phyloP scores from a whole-genome alignment of 2,113 vertebrate species.

The Nothoprocta perdicaria region DNA sequence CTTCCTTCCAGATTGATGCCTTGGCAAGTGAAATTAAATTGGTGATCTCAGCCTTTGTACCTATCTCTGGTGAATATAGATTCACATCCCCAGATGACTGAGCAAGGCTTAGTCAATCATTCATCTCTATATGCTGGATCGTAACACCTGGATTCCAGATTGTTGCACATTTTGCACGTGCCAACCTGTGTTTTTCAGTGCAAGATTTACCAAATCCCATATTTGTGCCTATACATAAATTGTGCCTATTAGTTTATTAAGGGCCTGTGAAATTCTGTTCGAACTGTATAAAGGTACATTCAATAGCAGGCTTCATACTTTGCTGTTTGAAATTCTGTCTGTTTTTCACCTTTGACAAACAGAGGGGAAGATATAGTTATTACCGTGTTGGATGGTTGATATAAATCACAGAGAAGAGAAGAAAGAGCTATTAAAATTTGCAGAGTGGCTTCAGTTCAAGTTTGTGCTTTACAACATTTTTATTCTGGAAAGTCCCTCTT shows the following conservation, averaged over 20 bases:
- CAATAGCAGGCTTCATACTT: background rate
- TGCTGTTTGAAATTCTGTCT: background rate
- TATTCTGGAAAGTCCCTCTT: background rate
- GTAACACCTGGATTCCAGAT: conserved; percentile 43
- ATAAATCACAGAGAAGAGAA: background rate
- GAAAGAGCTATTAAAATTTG: background rate
- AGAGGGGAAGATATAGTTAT: background rate
- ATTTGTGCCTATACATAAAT: background rate
- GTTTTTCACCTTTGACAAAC: background rate
- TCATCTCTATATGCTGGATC: background rate
- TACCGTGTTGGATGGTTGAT: background rate
- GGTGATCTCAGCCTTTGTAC: conserved; percentile 53
- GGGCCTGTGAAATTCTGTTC: background rate
- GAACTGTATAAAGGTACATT: background rate
- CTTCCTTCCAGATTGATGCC: conserved; percentile 64
- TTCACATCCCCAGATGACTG: background rate
- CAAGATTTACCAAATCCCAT: background rate
- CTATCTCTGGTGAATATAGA: conserved; percentile 27
- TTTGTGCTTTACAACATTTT: background rate
- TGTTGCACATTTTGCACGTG: background rate
- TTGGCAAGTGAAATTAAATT: conserved; percentile 55
- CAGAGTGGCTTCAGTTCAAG: background rate
- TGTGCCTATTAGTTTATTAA: background rate
- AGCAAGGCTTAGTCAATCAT: background rate
- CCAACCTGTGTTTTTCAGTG: background rate